These are phyloP conservation scores for Takifugu ocellatus DNA, from an alignment of 2,797 vertebrate species.

Conservation along the genomic window DNA sequence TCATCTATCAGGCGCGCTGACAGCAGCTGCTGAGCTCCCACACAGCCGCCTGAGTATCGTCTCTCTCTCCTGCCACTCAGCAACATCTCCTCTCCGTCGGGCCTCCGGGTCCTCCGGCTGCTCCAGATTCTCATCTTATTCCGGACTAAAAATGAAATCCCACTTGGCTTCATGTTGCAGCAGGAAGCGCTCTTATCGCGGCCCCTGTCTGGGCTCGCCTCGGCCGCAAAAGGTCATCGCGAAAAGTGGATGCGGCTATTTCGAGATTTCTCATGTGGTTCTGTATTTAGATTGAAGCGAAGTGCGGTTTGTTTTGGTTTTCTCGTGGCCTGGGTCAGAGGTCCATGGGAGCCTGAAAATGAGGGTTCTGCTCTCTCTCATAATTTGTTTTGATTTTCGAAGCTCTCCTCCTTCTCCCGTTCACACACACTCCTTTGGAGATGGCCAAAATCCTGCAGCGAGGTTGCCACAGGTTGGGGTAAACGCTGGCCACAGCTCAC, in stretches of 20 bases:
- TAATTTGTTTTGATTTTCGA: conserved; percentile 62
- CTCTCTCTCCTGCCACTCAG: conserved; percentile 15
- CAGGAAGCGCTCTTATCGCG: conserved; percentile 49
- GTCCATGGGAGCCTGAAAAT: conserved; percentile 63
- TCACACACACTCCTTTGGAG: conserved; percentile 25
- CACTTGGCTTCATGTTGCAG: conserved; percentile 16
- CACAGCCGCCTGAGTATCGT: conserved; percentile 7
- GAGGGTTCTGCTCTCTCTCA: conserved; percentile 41
- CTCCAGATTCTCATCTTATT: conserved; percentile 29
- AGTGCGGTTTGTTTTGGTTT: conserved; percentile 68
- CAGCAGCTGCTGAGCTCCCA: conserved; percentile 33
- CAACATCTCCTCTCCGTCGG: conserved; percentile 25
- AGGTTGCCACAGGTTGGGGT: conserved; percentile 55
- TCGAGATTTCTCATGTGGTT: conserved; percentile 59
- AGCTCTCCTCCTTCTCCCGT: conserved; percentile 9
- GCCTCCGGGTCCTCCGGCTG: conserved; percentile 17
- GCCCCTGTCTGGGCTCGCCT: conserved; percentile 17
- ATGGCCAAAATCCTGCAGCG: conserved; percentile 52
- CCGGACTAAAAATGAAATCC: conserved; percentile 23
- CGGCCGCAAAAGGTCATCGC: conserved; percentile 54
- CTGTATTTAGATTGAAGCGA: conserved; percentile 56
- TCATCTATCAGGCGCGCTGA: conserved; percentile 38
- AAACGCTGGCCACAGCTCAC: conserved; percentile 33
- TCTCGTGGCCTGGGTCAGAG: conserved; percentile 58
- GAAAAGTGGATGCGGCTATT: conserved; percentile 56